Evolutionary conservation across 2,888 invertebrate species (phyloP).

Genomic region (Hypsopygia costalis): DNA sequence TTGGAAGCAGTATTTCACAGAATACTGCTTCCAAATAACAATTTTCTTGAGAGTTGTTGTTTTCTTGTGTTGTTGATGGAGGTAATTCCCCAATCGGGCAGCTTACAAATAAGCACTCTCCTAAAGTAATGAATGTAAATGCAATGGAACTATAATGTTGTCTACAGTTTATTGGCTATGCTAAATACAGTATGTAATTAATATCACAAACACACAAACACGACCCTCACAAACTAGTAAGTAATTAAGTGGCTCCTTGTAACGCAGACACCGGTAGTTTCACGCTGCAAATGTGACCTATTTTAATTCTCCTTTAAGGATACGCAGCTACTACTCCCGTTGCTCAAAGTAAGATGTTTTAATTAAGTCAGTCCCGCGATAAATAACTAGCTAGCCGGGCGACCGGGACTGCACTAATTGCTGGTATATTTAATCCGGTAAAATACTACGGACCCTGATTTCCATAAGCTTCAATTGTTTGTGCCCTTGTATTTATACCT

Average conservation of each 20-base stretch:
- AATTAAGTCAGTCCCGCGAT: constrained; percentile 76
- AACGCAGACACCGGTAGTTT: constrained; percentile 18
- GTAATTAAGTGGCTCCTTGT: constrained; percentile 17
- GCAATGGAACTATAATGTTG: no score
- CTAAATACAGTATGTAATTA: no score
- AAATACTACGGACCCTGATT: constrained; percentile 74
- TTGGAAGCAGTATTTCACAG: no score
- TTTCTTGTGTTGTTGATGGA: no score
- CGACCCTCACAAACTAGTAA: neutral
- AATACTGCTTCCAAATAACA: no score
- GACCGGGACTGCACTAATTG: constrained; percentile 70
- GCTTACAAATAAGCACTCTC: no score
- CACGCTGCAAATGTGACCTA: constrained; percentile 40
- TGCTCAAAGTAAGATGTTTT: constrained; percentile 75
- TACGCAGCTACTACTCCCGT: constrained; percentile 45
- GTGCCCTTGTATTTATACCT: constrained; percentile 60
- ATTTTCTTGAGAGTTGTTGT: no score
- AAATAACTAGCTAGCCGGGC: constrained; percentile 65
- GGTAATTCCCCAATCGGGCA: no score
- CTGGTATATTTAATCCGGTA: constrained; percentile 77
- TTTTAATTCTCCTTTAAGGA: constrained; percentile 58
- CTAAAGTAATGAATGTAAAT: no score
- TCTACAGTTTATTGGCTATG: no score
- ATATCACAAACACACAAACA: no score
- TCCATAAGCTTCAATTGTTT: constrained; percentile 78